Conservation (phyloP, 1,140 invertebrate genomes). For the Tetranychus cinnabarinus region DNA sequence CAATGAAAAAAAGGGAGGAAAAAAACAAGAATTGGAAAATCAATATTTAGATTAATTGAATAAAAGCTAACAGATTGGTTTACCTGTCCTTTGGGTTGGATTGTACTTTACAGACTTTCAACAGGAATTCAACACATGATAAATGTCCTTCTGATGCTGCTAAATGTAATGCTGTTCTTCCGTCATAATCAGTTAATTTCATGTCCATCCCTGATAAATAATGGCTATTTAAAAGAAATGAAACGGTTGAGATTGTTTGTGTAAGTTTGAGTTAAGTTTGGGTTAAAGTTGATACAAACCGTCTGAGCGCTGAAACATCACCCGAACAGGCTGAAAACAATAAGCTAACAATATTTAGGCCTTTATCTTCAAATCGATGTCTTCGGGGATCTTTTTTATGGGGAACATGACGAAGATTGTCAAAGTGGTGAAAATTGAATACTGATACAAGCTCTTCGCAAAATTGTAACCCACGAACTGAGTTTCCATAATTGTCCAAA, state of each 20-base stretch:
- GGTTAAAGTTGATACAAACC: constrained; percentile 26
- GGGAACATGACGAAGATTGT: constrained; percentile 71
- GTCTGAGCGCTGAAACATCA: constrained; percentile 67
- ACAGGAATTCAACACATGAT: constrained; percentile 59
- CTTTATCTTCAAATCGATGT: constrained; percentile 72
- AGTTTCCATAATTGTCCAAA: constrained; percentile 56
- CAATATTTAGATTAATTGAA: background rate
- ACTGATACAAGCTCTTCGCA: constrained; percentile 65
- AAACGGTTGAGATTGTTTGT: no score
- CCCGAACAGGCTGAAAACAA: constrained; percentile 80
- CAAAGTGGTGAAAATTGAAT: constrained; percentile 94
- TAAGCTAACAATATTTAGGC: constrained; percentile 70
- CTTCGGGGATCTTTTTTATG: constrained; percentile 77
- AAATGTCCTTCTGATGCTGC: constrained; percentile 72
- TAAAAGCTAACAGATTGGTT: constrained; percentile 6
- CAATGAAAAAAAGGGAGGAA: background rate
- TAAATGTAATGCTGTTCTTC: constrained; percentile 68
- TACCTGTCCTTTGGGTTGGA: constrained; percentile 47
- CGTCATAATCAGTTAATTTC: constrained; percentile 70
- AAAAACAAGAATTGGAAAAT: background rate
- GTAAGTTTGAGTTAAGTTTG: background rate
- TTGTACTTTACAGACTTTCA: constrained; percentile 57
- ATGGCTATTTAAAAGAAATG: background rate
- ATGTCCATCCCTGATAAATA: constrained; percentile 77
- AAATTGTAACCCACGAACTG: constrained; percentile 68